Conservation (phyloP, 2,888 invertebrate species). For the Cerceris ruficornis region DNA sequence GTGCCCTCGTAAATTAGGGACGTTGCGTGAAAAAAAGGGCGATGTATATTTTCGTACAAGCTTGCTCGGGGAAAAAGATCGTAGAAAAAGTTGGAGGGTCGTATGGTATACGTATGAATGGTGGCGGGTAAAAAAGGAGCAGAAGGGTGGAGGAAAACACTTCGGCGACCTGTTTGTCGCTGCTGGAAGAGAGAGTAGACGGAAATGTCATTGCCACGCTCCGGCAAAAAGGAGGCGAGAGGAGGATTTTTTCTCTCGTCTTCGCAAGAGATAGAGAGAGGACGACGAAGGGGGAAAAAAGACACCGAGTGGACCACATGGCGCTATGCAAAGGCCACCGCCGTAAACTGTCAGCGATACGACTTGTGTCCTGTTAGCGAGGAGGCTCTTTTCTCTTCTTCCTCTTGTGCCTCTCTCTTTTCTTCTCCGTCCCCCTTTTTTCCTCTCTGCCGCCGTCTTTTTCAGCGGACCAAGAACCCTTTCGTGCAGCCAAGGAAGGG, state of each 20-base stretch:
- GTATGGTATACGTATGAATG: constrained; percentile 38
- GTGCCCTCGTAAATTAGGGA: constrained; percentile 11
- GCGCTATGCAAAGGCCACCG: constrained; percentile 73
- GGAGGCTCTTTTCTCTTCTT: constrained; percentile 39
- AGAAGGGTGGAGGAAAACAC: constrained; percentile 54
- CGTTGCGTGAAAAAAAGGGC: background rate
- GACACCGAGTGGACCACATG: constrained; percentile 67
- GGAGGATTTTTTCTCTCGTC: constrained; percentile 40
- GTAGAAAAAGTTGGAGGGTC: constrained; percentile 2
- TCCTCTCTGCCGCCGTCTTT: constrained; percentile 27
- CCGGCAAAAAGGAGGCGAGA: constrained; percentile 40
- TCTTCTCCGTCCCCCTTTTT: constrained; percentile 17
- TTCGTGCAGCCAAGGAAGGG: constrained; percentile 26
- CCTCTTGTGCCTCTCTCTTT: constrained; percentile 32
- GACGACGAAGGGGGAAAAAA: constrained; percentile 21
- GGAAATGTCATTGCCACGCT: constrained; percentile 72
- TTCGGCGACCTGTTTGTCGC: constrained; percentile 59
- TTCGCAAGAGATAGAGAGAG: constrained; percentile 8
- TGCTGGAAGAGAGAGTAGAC: constrained; percentile 48
- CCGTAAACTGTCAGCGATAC: constrained; percentile 75
- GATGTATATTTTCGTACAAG: constrained; percentile 21
- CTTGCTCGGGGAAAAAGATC: background rate
- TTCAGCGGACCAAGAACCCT: constrained; percentile 43
- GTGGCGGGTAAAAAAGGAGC: constrained; percentile 25
- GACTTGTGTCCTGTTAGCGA: constrained; percentile 60